Base-by-base conservation (phyloP, 2,888 invertebrate species). In the Drosophila limbata region DNA sequence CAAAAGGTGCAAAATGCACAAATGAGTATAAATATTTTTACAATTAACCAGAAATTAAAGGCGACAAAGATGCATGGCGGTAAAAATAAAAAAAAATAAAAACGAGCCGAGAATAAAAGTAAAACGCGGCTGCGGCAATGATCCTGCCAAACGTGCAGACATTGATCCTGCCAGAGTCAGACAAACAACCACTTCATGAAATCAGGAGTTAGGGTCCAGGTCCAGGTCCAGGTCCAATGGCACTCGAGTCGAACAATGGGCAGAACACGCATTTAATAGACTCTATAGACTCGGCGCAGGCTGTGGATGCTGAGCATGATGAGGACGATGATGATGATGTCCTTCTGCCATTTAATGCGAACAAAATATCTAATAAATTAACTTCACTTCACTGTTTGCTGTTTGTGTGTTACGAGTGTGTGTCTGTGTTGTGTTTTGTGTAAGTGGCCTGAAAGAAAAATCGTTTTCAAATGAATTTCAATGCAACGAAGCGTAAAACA, bases 401-500 rank as follows among this genome's bases (percentile, higher is more conserved):
- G 57, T 69, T 40, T 59, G 35, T 65, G 67, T 67, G 52, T 55
- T 60, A n/a, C n/a, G n/a, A n/a, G 57, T 55, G 53, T 59, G 55
- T 56, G 64, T 60, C 65, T 73, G 57, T 72, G 73, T 73, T 79
- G 77, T 69, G 76, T 82, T 87, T 84, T 89, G 89, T 84, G 69
- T 84, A 84, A 89, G 85, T 88, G 90, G 89, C 78, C 72, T 83
- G 79, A 80, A 80, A 81, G 88, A 87, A 83, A 84, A 84, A 91
- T 87, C 87, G 90, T 91, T 91, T 88, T 87, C 84, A 91, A 91
- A 91, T 91, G 89, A 91, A 91, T 92, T 91, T 90, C 89, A 84
- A 89, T 86, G 84, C 92, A 92, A 89, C 90, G 90, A 91, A 90
- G 92, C 92, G 90, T 92, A 89, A 92, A 92, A 90, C 90, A 90